Conservation (phyloP, 2,888 invertebrate species). For the Lamellibrachia columna region DNA sequence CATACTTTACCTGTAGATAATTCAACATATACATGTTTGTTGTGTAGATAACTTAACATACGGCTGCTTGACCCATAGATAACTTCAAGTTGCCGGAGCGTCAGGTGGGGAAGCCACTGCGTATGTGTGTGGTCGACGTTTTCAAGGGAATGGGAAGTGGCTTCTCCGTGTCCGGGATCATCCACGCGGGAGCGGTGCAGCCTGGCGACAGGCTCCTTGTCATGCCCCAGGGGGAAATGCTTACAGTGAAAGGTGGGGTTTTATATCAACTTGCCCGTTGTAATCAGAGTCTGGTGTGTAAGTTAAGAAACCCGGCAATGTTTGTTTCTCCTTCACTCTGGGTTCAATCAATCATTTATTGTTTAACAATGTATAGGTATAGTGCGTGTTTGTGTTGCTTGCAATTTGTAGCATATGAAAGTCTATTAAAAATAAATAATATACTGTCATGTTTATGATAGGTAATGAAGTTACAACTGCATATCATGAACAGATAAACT, state of each 20-base stretch:
- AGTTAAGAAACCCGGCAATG: background rate
- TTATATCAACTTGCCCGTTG: background rate
- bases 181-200: slow-evolving; percentile 90
- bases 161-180: slow-evolving; percentile 87
- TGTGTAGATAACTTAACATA: no score
- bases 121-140: slow-evolving; percentile 89
- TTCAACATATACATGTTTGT: no score
- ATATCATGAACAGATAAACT: no score
- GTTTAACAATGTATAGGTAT: background rate
- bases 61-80: slow-evolving; percentile 47
- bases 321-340: no score
- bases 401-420: background rate
- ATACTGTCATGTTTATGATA: no score
- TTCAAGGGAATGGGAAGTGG: slow-evolving; percentile 90
- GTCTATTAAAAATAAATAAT: no score
- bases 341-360: no score
- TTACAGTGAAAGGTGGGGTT: slow-evolving; percentile 78
- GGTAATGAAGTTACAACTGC: no score
- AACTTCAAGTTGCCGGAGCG: slow-evolving; percentile 78
- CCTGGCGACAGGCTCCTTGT: slow-evolving; percentile 87
- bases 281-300: background rate
- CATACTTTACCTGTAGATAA: no score
- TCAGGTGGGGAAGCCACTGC: slow-evolving; percentile 85
- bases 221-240: slow-evolving; percentile 84
- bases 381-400: background rate